Base-by-base conservation (phyloP, 2,113 vertebrate species). In the Piaya cayana region DNA sequence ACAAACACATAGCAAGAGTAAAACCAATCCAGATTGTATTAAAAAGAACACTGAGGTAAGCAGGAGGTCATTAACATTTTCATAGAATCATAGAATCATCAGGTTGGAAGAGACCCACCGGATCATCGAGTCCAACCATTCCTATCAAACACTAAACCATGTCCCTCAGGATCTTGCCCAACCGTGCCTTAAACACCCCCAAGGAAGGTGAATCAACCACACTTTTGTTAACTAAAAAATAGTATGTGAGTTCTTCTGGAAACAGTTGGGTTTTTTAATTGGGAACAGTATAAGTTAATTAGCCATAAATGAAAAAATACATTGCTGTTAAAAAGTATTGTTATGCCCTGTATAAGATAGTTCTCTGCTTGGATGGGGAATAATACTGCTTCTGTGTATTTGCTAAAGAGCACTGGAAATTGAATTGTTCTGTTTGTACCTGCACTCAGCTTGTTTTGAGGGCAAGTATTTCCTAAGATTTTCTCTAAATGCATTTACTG, bases 41-140 rank as follows among this genome's bases (percentile, higher is more conserved):
- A 99, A 97, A 96, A 98, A 98, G 97, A 99, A 99, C 95, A 99
- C 99, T 75, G 98, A 99, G 98, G 99, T 99, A 98, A 97, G 21
- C 30, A 50, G 88, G 64, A 77, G 50, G 53, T 39, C 9, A 32
- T 11, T 84, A 63, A 13, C 3, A 45, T 62, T 70, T 87, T 83
- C 15, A 15, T 8, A 84, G n/a, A n/a, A n/a, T n/a, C n/a, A n/a
- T n/a, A n/a, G n/a, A n/a, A n/a, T n/a, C n/a, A n/a, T n/a, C n/a
- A n/a, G n/a, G n/a, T n/a, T n/a, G n/a, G n/a, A n/a, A n/a, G n/a
- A n/a, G n/a, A n/a, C n/a, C n/a, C n/a, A n/a, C n/a, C n/a, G n/a
- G n/a, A n/a, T n/a, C n/a, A n/a, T n/a, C n/a, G n/a, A n/a, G n/a
- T n/a, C n/a, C n/a, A n/a, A n/a, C n/a, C n/a, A n/a, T n/a, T n/a